Percentiles rank a stretch among this genome's conserved stretches.
Evolutionary conservation across 92 coral and sea anemone species (phyloP).

Genomic region (Siderastrea siderea): DNA sequence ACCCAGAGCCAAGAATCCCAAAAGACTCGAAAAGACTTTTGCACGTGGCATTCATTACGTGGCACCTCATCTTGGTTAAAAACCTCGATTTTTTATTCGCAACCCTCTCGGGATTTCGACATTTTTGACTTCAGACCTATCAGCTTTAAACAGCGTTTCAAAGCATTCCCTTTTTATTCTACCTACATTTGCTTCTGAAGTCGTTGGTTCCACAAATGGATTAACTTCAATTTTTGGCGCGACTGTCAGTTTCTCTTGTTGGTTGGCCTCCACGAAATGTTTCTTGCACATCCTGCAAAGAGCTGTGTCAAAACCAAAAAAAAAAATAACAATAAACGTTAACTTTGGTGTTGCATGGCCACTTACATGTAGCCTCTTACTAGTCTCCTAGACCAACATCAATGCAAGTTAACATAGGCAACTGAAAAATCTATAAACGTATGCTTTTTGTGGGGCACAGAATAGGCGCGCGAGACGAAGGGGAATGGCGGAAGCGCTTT

Average conservation of each 20-base stretch:
- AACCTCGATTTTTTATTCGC: conserved; percentile 13
- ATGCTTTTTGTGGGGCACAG: neutral
- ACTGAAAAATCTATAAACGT: neutral
- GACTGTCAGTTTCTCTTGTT: neutral
- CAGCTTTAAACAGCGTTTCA: too few relatives aligned
- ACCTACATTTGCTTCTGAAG: neutral
- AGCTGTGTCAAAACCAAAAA: neutral
- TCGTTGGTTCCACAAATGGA: neutral
- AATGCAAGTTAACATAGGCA: neutral
- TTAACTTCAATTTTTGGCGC: neutral
- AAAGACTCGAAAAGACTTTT: too few relatives aligned
- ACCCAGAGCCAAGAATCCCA: too few relatives aligned
- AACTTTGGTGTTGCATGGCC: neutral
- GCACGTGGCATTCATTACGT: too few relatives aligned
- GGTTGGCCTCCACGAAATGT: neutral
- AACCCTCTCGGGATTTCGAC: neutral
- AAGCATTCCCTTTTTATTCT: too few relatives aligned
- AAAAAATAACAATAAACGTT: neutral
- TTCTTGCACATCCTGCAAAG: conserved; percentile 14
- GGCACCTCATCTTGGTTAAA: too few relatives aligned
- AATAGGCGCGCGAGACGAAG: too few relatives aligned
- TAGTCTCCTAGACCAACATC: neutral
- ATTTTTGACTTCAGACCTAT: too few relatives aligned
- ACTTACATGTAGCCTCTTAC: neutral
- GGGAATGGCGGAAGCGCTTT: too few relatives aligned